These are phyloP conservation scores for Spheniscus humboldti DNA, from an alignment of 2,797 vertebrate genomes.

Conservation along the genomic window DNA sequence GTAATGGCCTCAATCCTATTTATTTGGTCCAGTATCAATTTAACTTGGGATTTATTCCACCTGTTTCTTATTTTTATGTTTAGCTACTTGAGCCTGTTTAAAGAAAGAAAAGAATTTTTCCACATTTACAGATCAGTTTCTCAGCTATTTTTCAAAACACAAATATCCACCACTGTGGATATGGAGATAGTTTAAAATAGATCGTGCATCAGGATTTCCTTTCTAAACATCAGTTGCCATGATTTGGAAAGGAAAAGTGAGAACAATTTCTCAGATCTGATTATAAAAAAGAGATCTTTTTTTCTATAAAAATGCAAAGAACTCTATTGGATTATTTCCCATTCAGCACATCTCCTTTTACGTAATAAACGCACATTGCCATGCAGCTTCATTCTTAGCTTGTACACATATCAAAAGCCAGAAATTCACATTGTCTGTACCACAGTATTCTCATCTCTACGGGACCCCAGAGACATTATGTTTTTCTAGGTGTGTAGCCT, in stretches of 20 bases:
- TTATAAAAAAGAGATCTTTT: not conserved
- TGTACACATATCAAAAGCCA: not conserved
- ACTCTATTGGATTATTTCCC: not conserved
- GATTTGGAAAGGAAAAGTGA: not conserved
- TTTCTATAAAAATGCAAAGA: not conserved
- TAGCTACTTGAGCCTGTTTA: not conserved
- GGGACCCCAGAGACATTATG: not conserved
- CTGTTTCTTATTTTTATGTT: not conserved
- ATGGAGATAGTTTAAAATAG: not conserved
- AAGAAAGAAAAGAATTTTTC: not conserved
- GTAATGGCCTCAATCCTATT: constrained; percentile 41
- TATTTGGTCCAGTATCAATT: constrained; percentile 28
- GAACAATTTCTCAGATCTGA: not conserved
- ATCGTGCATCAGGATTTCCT: not conserved
- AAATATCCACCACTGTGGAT: not conserved
- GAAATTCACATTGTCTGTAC: not conserved
- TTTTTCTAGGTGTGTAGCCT: not conserved
- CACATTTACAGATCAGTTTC: not conserved
- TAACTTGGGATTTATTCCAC: constrained; percentile 36
- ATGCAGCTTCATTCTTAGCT: not conserved
- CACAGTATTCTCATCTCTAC: not conserved
- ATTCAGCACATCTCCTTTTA: not conserved
- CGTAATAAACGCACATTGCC: not conserved
- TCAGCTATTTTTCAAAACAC: not conserved
- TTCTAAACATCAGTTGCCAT: not conserved